These are phyloP conservation scores for Lacerta agilis DNA, from an alignment of 2,797 vertebrate genomes.

Conservation along the genomic window DNA sequence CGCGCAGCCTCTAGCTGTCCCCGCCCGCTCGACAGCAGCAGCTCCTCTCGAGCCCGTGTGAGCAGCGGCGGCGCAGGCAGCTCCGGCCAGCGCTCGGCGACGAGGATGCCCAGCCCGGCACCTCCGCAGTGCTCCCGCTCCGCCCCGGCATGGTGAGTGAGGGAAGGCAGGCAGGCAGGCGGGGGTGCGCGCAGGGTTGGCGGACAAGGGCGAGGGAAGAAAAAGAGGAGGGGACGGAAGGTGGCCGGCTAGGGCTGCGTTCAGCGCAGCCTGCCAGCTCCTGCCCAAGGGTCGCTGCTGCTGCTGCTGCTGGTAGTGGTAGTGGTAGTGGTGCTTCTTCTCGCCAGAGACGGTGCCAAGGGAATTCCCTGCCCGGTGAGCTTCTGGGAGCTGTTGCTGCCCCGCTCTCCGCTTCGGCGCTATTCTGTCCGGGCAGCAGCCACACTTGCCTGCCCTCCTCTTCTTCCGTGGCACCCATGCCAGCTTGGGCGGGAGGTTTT, in stretches of 20 bases:
- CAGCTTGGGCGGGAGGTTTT: neutral
- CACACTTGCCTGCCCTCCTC: neutral
- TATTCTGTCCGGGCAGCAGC: neutral
- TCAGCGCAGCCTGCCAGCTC: neutral
- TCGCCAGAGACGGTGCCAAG: neutral
- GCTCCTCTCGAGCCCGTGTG: conserved; percentile 10
- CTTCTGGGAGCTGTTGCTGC: neutral
- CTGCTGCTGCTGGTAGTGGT: neutral
- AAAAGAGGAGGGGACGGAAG: neutral
- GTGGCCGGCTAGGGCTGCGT: neutral
- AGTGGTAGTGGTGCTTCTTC: neutral
- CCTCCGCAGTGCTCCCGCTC: conserved; percentile 23
- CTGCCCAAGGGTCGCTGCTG: neutral
- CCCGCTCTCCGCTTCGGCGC: neutral
- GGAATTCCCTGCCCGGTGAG: conserved; percentile 29
- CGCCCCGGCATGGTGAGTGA: conserved; percentile 33
- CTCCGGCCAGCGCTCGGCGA: neutral
- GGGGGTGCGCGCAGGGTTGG: neutral
- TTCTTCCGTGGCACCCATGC: neutral
- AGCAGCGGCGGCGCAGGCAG: conserved; percentile 3
- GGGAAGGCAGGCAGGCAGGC: neutral
- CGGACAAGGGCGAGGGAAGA: neutral
- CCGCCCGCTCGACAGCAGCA: neutral
- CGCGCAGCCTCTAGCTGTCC: neutral
- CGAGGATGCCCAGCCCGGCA: conserved; percentile 28